Evolutionary conservation across 1,140 invertebrate species (phyloP).

Genomic region (Ceratina calcarata): DNA sequence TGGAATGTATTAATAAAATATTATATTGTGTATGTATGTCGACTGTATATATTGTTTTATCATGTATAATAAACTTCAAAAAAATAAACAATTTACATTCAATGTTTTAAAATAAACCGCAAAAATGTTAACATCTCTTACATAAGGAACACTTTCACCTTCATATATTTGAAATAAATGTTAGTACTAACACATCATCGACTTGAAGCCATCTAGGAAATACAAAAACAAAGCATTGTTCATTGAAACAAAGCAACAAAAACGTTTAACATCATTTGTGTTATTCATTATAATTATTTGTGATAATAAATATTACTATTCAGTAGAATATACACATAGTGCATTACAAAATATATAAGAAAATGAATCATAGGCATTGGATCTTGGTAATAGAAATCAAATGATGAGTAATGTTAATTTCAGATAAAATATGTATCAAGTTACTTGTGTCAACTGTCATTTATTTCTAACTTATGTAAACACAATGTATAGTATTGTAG

Average conservation of each 20-base stretch:
- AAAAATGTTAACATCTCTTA: conserved; percentile 22
- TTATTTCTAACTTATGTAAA: not conserved
- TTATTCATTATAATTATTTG: not conserved
- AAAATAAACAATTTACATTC: not conserved
- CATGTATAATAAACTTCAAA: not conserved
- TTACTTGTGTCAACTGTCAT: not conserved
- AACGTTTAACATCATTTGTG: not conserved
- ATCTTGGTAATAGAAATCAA: not conserved
- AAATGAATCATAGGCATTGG: conserved; percentile 8
- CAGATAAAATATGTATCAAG: not conserved
- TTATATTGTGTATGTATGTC: not conserved
- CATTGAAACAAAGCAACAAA: not conserved
- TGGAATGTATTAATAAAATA: conserved; percentile 13
- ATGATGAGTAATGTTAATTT: not conserved
- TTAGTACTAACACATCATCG: not conserved
- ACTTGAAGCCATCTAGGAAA: not conserved
- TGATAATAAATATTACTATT: not conserved
- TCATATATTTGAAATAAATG: not conserved
- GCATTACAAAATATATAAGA: not conserved
- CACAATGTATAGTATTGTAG: not conserved
- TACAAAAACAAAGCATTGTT: not conserved
- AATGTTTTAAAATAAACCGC: not conserved
- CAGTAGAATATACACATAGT: not conserved
- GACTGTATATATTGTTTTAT: too few species aligned
- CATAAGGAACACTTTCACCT: conserved; percentile 9